Percentiles rank a stretch among this genome's conserved stretches.
phyloP scores from a whole-genome alignment of 92 coral and sea anemone species.

The Pocillopora grandis region DNA sequence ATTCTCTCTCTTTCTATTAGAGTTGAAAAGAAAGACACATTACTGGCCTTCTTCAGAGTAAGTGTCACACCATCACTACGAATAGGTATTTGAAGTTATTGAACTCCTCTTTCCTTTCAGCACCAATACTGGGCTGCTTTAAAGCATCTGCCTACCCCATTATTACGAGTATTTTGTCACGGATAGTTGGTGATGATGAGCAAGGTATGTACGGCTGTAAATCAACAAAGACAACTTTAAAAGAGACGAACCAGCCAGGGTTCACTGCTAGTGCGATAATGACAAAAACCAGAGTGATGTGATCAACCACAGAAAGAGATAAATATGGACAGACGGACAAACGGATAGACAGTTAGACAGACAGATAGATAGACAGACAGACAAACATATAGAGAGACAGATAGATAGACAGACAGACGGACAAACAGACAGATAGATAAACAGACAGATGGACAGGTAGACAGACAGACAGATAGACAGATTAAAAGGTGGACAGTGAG shows the following conservation, averaged over 20 bases:
- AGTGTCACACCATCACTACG: neutral
- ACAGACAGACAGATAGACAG: neutral
- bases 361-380: neutral
- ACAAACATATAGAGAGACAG: neutral
- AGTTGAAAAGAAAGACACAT: neutral
- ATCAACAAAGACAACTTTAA: neutral
- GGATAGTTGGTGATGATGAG: conserved; percentile 55
- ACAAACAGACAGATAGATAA: neutral
- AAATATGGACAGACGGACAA: neutral
- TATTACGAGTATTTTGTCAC: conserved; percentile 65
- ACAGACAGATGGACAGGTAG: neutral
- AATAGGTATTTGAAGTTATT: too few species aligned
- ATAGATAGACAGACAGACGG: neutral
- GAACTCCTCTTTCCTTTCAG: conserved; percentile 26
- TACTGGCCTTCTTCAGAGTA: neutral
- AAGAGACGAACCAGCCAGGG: too few species aligned
- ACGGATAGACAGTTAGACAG: neutral
- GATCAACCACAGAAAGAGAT: too few species aligned
- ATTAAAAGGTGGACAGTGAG: neutral
- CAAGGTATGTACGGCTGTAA: conserved; percentile 29
- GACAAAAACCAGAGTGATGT: too few species aligned
- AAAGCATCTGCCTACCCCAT: conserved; percentile 66
- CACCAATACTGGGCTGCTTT: conserved; percentile 68
- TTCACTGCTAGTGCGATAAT: too few species aligned
- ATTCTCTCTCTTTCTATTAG: too few species aligned